A percentile compares a stretch with the other conserved stretches of the same genome.
Conservation (phyloP, 2,888 invertebrate genomes). For the Mythimna ferrago region DNA sequence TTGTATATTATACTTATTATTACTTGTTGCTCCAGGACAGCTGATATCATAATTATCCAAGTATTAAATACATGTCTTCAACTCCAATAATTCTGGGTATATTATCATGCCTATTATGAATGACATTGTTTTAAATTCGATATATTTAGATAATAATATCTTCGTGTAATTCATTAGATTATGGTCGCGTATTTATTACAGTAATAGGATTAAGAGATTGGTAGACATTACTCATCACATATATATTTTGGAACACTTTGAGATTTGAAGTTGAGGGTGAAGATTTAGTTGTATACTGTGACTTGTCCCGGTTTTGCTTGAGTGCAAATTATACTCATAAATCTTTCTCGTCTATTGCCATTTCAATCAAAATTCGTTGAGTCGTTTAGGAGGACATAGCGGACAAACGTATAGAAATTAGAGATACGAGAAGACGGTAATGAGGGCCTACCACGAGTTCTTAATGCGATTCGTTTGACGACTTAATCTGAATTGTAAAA, state of each 20-base stretch:
- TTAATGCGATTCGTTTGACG: no score
- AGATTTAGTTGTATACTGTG: no score
- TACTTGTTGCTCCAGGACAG: not conserved
- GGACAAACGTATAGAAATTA: no score
- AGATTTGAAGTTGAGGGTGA: not conserved
- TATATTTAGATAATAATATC: slow-evolving; percentile 22
- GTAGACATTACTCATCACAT: not conserved
- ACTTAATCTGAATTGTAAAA: no score
- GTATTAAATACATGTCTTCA: not conserved
- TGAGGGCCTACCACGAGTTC: no score
- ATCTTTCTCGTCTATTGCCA: no score
- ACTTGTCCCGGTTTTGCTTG: no score
- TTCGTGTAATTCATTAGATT: slow-evolving; percentile 27
- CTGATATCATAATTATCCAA: not conserved
- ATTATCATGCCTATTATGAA: not conserved
- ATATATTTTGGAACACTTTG: not conserved
- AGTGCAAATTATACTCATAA: no score
- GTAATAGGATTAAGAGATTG: slow-evolving; percentile 42
- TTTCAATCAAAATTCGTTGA: no score
- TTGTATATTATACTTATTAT: not conserved
- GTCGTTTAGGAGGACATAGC: no score
- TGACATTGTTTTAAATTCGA: slow-evolving; percentile 9
- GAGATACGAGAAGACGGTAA: no score
- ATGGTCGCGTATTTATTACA: slow-evolving; percentile 8
- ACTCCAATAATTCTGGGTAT: not conserved